Evolutionary conservation across 2,888 invertebrate species (phyloP), one percentile per base, ranked within the genome.

Genomic region (Plebejus anna): DNA sequence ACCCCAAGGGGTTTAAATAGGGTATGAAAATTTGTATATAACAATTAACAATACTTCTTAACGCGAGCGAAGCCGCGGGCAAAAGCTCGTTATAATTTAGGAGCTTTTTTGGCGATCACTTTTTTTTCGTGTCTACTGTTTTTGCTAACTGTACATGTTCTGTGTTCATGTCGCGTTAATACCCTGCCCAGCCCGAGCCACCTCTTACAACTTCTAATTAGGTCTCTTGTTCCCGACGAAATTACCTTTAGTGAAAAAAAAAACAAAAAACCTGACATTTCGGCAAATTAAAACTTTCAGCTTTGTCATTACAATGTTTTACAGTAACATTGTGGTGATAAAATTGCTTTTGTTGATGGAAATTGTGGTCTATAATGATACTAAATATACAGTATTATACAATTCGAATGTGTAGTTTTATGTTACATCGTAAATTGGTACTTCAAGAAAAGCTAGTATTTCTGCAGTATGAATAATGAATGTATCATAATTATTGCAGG

Each of bases 181-280:
- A 77, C 79, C 79, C 81, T 79, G 80, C 80, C 81, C 78, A 81
- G 80, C 81, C 81, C 75, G 78, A 81, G 80, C 82, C 82, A 81
- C 82, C 82, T 82, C 82, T 82, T 81, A 81, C 83, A 80, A 83
- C 81, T 82, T 81, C 84, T 85, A 86, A 87, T 86, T 86, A 87
- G 84, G 82, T 83, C 82, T 80, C 85, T 83, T 83, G 85, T 85
- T 82, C 81, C 71, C 71, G 47, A 76, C 76, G 16, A 72, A 76
- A 76, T 76, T 76, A 72, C 72, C 71, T 76, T 76, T 76, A 42
- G 42, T 76, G 51, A 76, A 76, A 76, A 72, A 72, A 47, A 47
- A 32, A n/a, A 47, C 51, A 71, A 71, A 71, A 42, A 66, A 66
- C 66, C 22, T 36, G 32, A 66, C 66, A 66, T 66, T 66, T 36